Base-by-base conservation (phyloP, 2,113 vertebrate genomes). In the Empidonax traillii region DNA sequence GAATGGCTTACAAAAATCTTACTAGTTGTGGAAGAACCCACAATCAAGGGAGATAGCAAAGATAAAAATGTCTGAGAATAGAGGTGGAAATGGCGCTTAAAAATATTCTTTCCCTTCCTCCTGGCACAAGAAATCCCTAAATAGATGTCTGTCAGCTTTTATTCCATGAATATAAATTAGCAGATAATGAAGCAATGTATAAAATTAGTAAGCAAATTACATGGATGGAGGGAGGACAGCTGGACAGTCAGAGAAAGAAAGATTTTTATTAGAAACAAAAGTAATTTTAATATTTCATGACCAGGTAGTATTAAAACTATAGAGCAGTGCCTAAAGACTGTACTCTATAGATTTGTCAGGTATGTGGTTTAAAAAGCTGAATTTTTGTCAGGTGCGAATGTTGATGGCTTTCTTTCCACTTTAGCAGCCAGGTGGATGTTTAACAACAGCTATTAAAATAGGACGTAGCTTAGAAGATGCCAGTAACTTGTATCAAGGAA, bases 121-220 rank as follows among this genome's bases (percentile, higher is more conserved):
- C 35, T 93, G 44, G 39, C 33, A 39, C 44, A 59, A 90, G 65
- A 88, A 94, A 75, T 92, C 65, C 77, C 44, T 89, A 89, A 96
- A 89, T 91, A 95, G 87, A 82, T 93, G 69, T 43, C 77, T 95
- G 66, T 44, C 77, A 89, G 77, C n/a, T 92, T 95, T 91, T 93
- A 68, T 93, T 79, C 25, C 41, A 73, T 95, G 52, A 95, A 95
- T 95, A 94, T 92, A 97, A 94, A 94, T 95, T 63, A 95, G 66
- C 43, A 91, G 84, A 71, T 95, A 93, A 93, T 89, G 81, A 95
- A 95, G 81, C 44, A 76, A 61, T 87, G n/a, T 82, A 53, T 89
- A 82, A 96, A 91, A 90, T 90, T 85, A 91, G 85, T 82, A 93
- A 85, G 56, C 53, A 89, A 79, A 82, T 87, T 14, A 65, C 28